Conservation (phyloP, 2,888 invertebrate genomes). For the Rhorus exstirpatorius region DNA sequence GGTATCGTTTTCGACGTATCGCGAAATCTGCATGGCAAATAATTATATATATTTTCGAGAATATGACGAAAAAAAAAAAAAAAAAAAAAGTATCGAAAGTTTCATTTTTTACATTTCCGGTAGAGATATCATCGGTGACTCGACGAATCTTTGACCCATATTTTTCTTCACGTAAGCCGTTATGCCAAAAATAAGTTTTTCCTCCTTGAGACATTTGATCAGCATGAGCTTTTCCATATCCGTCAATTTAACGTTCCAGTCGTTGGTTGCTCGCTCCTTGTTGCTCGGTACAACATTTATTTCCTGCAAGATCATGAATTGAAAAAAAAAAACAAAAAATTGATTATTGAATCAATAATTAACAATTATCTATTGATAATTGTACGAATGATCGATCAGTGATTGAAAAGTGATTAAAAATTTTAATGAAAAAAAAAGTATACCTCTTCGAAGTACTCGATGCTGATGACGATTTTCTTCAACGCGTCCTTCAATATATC, state of each 20-base stretch:
- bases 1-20: conserved; percentile 92
- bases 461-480: conserved; percentile 87
- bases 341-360: background rate
- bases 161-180: conserved; percentile 93
- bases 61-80: background rate
- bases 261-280: conserved; percentile 78
- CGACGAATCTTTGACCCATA: conserved; percentile 93
- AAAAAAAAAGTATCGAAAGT: too few species aligned
- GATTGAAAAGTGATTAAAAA: too few species aligned
- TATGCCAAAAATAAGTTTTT: conserved; percentile 93
- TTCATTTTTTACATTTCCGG: conserved; percentile 76
- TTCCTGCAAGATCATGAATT: conserved; percentile 84
- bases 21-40: conserved; percentile 87
- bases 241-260: conserved; percentile 90
- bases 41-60: background rate
- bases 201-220: conserved; percentile 92
- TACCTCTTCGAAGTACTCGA: conserved; percentile 89
- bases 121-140: conserved; percentile 92
- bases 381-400: too few species aligned
- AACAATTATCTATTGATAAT: background rate
- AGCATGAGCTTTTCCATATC: conserved; percentile 94
- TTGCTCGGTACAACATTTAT: conserved; percentile 87
- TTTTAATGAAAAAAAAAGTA: background rate
- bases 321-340: background rate
- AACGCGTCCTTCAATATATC: conserved; percentile 87